A percentile compares a stretch with the other conserved stretches of the same genome.
Conservation (phyloP, 2,888 invertebrate genomes). For the Megastigmus dorsalis region DNA sequence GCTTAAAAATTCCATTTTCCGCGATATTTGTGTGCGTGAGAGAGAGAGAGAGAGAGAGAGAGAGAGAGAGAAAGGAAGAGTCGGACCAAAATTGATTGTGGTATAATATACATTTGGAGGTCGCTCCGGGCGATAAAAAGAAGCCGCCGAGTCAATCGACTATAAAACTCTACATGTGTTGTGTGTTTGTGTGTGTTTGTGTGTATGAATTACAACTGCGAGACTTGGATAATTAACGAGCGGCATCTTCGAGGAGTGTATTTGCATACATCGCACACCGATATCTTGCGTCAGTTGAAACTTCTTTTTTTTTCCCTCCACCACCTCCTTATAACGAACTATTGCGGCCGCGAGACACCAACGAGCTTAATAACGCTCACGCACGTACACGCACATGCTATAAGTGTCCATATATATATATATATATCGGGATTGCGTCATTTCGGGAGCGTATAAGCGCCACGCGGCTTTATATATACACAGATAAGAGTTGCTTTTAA, state of each 20-base stretch:
- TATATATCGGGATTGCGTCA: no score
- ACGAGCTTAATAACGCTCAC: neutral
- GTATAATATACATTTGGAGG: neutral
- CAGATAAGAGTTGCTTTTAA: neutral
- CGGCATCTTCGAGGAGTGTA: neutral
- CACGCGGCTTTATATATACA: neutral
- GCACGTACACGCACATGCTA: neutral
- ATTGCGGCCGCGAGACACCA: neutral
- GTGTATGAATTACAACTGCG: no score
- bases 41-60: no score
- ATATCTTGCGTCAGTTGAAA: neutral
- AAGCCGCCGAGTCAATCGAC: neutral
- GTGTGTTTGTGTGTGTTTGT: no score
- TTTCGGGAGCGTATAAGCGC: no score
- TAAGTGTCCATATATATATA: no score
- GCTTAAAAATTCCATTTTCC: slow-evolving; percentile 22
- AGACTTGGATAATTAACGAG: neutral
- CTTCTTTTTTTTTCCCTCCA: neutral
- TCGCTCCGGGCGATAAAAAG: neutral
- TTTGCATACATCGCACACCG: neutral
- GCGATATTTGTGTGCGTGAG: no score
- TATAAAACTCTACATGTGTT: no score
- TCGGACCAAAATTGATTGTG: neutral
- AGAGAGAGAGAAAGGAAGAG: no score
- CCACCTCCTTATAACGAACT: no score